These are phyloP conservation scores for Synanthedon tipuliformis DNA, from an alignment of 2,888 invertebrate genomes.

Conservation along the genomic window DNA sequence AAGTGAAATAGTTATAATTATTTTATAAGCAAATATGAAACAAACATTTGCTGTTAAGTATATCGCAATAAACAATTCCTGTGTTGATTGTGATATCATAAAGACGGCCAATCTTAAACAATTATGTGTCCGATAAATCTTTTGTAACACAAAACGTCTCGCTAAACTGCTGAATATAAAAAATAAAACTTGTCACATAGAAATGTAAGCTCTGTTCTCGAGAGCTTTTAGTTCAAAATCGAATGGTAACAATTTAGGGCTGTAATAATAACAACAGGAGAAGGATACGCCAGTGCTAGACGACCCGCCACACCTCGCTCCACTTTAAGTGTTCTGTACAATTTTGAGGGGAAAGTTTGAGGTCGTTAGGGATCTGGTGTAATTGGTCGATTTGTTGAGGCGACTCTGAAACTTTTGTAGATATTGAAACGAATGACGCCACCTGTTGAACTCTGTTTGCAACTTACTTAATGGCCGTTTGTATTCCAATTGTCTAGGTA, in stretches of 20 bases:
- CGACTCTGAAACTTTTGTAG: slow-evolving; percentile 63
- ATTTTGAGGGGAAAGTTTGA: slow-evolving; percentile 10
- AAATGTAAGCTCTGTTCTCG: slow-evolving; percentile 20
- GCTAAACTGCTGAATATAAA: slow-evolving; percentile 40
- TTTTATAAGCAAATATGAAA: too few species aligned
- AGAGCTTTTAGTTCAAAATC: slow-evolving; percentile 37
- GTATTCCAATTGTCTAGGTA: slow-evolving; percentile 8
- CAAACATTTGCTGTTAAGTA: too few species aligned
- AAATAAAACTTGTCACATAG: slow-evolving; percentile 11
- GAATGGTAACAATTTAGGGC: slow-evolving; percentile 27
- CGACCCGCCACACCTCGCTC: slow-evolving; percentile 23
- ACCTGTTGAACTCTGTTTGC: slow-evolving; percentile 58
- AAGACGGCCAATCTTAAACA: slow-evolving; percentile 38
- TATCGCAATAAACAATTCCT: too few species aligned
- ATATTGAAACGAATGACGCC: slow-evolving; percentile 67
- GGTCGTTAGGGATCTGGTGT: slow-evolving; percentile 20
- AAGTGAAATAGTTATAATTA: too few species aligned
- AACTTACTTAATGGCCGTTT: slow-evolving; percentile 57
- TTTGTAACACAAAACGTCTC: slow-evolving; percentile 49
- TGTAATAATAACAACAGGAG: slow-evolving; percentile 59
- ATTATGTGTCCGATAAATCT: slow-evolving; percentile 45
- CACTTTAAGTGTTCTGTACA: slow-evolving; percentile 13
- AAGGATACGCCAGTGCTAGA: slow-evolving; percentile 41
- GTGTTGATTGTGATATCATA: background rate
- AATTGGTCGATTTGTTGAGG: slow-evolving; percentile 58